Evolutionary conservation across 1,140 invertebrate genomes (phyloP), one percentile per base, ranked within the genome.

Genomic region (Drosophila ogumai): DNA sequence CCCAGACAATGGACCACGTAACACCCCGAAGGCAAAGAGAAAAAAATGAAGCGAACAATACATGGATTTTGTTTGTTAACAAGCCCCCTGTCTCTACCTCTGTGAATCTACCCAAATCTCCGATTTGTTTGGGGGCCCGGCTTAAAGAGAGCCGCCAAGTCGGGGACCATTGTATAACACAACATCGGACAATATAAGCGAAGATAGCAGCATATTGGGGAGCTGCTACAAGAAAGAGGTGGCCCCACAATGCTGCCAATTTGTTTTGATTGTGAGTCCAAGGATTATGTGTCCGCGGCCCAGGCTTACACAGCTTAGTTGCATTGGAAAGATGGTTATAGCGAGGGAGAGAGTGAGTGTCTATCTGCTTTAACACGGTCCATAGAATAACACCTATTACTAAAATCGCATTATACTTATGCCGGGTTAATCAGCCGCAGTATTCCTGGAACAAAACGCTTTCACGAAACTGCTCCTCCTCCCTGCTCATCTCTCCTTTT

Each of bases 1-100:
- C 12, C 36, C 43, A 54, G 31, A 77, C 75, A 87, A 88, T 79
- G 65, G 63, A 43, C 49, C 57, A 40, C 58, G 71, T 79, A 73
- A 71, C 63, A 61, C 36, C 49, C 61, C 56, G 19, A 38, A 38
- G 25, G 52, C 52, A 66, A 55, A 19, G 43, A 68, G 32, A 12
- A 38, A 32, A 47, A 71, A 59, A 58, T 57, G 75, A 71, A 64
- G 71, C 71, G 34, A 75, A 88, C 84, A 88, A 82, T 87, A 82
- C 73, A 80, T 71, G 81, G 72, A 77, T 84, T 84, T 84, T 59
- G 61, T 77, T 90, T 88, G 80, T 80, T 87, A 84, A 88, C 76
- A 87, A 82, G 80, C 64, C 40, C 50, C 7, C 41, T 41, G 41
- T 9, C 25, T 49, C 36, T 28, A 28, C 36, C 56, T 15, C 47